Evolutionary conservation across 1,140 invertebrate species (phyloP), one percentile per base, ranked within the genome.

Genomic region (Eupeodes corollae): DNA sequence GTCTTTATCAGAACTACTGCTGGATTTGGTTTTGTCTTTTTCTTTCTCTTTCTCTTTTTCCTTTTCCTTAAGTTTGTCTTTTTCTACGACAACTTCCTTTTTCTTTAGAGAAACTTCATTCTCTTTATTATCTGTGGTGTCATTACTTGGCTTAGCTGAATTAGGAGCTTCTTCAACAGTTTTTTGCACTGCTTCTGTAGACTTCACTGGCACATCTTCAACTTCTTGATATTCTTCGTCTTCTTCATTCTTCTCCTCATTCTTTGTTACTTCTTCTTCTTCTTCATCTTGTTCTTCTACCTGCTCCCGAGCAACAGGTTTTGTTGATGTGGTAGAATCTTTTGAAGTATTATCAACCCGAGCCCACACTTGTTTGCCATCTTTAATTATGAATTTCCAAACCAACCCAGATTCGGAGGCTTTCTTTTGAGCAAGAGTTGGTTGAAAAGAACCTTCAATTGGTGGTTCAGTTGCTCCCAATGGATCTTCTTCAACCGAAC

Each of bases 341-440:
- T 70, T 64, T 34, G 35, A 42, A 26, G 21, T 26, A 26, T 26
- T 26, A 3, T 44, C 73, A 43, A 84, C 71, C 70, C 84, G 79
- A 8, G 79, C 78, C 49, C 84, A 67, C 38, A 84, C 72, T 63
- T 84, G 77, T 66, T 83, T 83, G 10, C 82, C 83, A 72, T 85
- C 83, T 55, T 80, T 78, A 51, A 84, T 74, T 30, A 78, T 78
- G 54, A 85, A 79, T 72, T 84, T 87, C 56, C 75, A 77, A 49
- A 76, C 63, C 44, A 68, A 50, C 74, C 57, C 57, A 35, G 46
- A 42, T 55, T 56, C 46, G 30, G 55, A 56, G 44, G 52, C 52
- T 52, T 56, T 65, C 40, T 54, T 58, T n/a, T 56, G 54, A 8
- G 53, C 62, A 10, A 60, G 52, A 31, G 62, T 55, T 41, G 61